Evolutionary conservation across 2,888 invertebrate genomes (phyloP), one percentile per base, ranked within the genome.

Genomic region (Tryphoninae sp.): DNA sequence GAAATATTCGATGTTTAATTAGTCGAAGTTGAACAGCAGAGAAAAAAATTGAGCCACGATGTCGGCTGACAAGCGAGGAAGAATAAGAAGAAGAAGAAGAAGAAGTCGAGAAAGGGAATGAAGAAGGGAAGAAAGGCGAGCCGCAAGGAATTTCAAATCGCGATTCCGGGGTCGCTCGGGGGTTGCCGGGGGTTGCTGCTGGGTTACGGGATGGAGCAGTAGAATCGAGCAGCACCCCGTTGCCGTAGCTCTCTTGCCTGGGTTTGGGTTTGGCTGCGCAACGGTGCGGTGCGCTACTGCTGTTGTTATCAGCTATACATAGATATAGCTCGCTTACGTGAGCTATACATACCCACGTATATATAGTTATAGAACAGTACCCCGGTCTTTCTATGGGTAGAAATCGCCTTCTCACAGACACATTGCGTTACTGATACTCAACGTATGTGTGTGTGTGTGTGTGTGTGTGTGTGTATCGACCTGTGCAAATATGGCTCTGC

Each of bases 221-320:
- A 72, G 42, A 74, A 53, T 51, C 79, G 68, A 79, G 79, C 9
- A 16, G 19, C 19, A 16, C 55, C 3, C 16, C 67, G 72, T 42
- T 42, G 40, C 42, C 42, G 49, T 72, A 75, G 53, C 78, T 64
- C 64, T 71, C n/a, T 81, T 78, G 75, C 75, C 78, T 78, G 75
- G 78, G 81, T 33, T 33, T 33, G 33, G 33, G 33, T 3, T 33
- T 33, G 78, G 78, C 75, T 81, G 81, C 81, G 81, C 81, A 81
- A 71, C 75, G 81, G 67, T 71, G 53, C 81, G 61, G 62, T 81
- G 81, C 75, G 81, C 78, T 78, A 75, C 81, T 81, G 81, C 81
- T 69, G 81, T 81, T 75, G 59, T 67, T 33, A 62, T 64, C 42
- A 71, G 55, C 22, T 16, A 55, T 55, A 55, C 22, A 55, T 55